A percentile compares a stretch with the other conserved stretches of the same genome.
phyloP scores from a whole-genome alignment of 1,140 invertebrate species.

The Nebria ingens region DNA sequence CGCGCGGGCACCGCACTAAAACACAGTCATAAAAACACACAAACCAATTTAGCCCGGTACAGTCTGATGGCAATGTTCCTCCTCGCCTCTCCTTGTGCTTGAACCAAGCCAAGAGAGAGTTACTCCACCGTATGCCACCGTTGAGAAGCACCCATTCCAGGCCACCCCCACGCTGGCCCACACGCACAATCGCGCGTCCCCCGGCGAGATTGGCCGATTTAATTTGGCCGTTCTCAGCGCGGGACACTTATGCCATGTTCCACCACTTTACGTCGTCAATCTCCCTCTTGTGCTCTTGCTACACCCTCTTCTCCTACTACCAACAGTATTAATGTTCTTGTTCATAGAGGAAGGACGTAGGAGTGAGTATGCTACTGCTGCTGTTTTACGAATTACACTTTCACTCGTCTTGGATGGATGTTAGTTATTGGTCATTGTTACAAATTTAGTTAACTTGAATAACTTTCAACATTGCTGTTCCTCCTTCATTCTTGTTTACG shows the following conservation, averaged over 20 bases:
- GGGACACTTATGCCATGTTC: conserved; percentile 8
- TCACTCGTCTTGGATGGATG: no score
- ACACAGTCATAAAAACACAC: conserved; percentile 36
- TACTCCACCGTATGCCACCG: not conserved
- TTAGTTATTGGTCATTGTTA: no score
- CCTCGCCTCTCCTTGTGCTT: conserved; percentile 12
- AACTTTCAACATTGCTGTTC: no score
- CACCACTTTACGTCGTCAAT: conserved; percentile 8
- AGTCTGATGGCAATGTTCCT: conserved; percentile 4
- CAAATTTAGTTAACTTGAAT: no score
- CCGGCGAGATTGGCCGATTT: conserved; percentile 26
- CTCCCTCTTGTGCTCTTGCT: not conserved
- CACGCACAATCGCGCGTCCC: not conserved
- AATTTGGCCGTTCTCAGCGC: conserved; percentile 22
- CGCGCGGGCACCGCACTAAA: conserved; percentile 31
- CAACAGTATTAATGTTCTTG: no score
- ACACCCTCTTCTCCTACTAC: not conserved
- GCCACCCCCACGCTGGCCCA: not conserved
- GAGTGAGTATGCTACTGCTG: no score
- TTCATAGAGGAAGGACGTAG: no score
- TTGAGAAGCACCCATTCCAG: not conserved
- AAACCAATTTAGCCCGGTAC: conserved; percentile 31
- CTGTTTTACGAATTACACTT: no score
- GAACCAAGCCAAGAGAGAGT: no score
- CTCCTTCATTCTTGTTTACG: no score